These are phyloP conservation scores for Coptodon rendalli DNA, from an alignment of 2,113 vertebrate genomes.

Conservation along the genomic window DNA sequence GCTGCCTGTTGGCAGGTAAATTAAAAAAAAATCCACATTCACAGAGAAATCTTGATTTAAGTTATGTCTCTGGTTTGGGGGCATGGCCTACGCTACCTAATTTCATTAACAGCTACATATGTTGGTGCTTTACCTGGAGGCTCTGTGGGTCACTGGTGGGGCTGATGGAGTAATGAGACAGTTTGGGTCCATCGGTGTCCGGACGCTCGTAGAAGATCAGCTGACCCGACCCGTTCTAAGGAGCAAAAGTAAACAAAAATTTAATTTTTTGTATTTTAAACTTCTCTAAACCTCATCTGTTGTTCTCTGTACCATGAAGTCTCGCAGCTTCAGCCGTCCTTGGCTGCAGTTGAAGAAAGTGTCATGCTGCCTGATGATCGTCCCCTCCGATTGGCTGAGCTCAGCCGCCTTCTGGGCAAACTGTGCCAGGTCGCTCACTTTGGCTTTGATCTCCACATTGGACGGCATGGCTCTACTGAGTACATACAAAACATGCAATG, in stretches of 20 bases:
- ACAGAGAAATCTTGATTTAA: background rate
- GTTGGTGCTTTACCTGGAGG: constrained; percentile 63
- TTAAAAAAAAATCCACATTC: background rate
- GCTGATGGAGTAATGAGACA: constrained; percentile 74
- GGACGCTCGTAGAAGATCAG: constrained; percentile 84
- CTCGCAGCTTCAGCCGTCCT: constrained; percentile 77
- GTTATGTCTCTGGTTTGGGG: background rate
- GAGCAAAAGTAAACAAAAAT: background rate
- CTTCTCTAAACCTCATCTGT: background rate
- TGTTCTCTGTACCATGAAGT: constrained; percentile 54
- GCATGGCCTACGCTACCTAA: background rate
- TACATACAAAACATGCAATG: background rate
- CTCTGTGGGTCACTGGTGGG: constrained; percentile 66
- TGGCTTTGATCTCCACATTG: constrained; percentile 81
- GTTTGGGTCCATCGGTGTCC: constrained; percentile 74
- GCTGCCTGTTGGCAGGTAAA: too few species aligned
- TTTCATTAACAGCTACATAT: background rate
- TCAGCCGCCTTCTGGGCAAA: constrained; percentile 42
- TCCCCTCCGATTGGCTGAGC: constrained; percentile 69
- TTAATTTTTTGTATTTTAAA: background rate
- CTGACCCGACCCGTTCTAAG: constrained; percentile 73
- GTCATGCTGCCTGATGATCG: constrained; percentile 68
- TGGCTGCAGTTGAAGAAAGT: constrained; percentile 72
- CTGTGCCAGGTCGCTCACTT: constrained; percentile 20
- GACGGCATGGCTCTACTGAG: constrained; percentile 66